Evolutionary conservation across 2,113 vertebrate genomes (phyloP).

Genomic region (Cottus gobio): DNA sequence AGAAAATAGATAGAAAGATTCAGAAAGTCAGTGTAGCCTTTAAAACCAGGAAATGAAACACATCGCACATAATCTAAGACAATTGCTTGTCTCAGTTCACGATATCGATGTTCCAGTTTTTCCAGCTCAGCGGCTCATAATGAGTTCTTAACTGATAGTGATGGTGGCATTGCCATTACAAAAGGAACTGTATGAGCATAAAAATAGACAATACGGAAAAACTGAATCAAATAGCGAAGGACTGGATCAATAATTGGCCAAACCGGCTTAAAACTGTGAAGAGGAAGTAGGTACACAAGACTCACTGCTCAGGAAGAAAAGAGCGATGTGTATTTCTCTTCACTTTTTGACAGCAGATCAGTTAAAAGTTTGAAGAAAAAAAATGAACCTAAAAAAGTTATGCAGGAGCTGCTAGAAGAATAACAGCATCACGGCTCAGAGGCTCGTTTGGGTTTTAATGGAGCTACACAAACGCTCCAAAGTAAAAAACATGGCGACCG

Average conservation of each 20-base stretch:
- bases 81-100: no score
- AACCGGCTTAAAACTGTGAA: neutral
- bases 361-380: neutral
- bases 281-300: no score
- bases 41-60: no score
- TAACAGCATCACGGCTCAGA: neutral
- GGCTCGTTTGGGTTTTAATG: no score
- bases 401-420: neutral
- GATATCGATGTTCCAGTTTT: neutral
- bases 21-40: no score
- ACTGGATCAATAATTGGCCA: constrained; percentile 12
- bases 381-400: constrained; percentile 1
- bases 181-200: constrained; percentile 17
- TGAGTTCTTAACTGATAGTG: neutral
- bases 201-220: constrained; percentile 14
- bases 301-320: no score
- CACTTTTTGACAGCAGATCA: constrained; percentile 1
- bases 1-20: no score
- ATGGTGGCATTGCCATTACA: neutral
- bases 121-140: neutral
- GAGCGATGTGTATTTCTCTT: neutral
- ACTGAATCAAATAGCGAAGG: constrained; percentile 11
- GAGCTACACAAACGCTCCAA: neutral
- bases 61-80: no score
- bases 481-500: neutral